phyloP scores from a whole-genome alignment of 2,113 vertebrate genomes.

The Dasypus novemcinctus region DNA sequence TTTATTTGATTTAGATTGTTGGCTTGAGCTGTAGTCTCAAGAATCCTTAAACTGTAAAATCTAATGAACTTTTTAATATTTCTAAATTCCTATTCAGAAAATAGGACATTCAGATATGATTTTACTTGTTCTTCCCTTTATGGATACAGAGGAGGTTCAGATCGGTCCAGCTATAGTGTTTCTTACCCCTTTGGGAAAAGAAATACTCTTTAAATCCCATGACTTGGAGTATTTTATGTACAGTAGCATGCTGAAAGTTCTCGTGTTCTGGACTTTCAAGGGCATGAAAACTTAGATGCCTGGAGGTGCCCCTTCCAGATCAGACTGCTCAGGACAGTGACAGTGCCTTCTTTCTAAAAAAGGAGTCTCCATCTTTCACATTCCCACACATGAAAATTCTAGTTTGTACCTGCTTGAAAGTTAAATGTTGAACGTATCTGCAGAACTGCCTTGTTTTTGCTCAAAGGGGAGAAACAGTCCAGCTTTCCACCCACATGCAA shows the following conservation, averaged over 20 bases:
- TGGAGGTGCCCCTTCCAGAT: neutral
- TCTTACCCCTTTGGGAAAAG: neutral
- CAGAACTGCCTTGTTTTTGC: neutral
- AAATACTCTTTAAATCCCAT: neutral
- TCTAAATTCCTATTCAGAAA: neutral
- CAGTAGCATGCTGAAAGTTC: neutral
- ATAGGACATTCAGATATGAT: neutral
- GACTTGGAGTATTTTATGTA: neutral
- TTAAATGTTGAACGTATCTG: neutral
- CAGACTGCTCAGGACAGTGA: neutral
- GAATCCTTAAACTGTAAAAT: constrained; percentile 49
- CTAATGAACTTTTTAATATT: neutral
- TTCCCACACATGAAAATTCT: neutral
- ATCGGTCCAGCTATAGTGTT: neutral
- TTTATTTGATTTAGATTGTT: constrained; percentile 33
- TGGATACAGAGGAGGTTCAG: neutral
- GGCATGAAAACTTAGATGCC: neutral
- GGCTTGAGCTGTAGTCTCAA: constrained; percentile 65
- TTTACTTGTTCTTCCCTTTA: neutral
- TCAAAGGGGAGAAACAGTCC: neutral
- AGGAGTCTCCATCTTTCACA: neutral
- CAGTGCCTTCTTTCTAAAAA: neutral
- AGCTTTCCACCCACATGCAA: neutral
- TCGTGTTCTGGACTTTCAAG: neutral
- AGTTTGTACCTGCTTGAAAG: constrained; percentile 13